Percentiles rank a stretch among this genome's conserved stretches.
These are phyloP conservation scores for Metellina segmentata DNA, from an alignment of 2,888 invertebrate genomes.

Conservation along the genomic window DNA sequence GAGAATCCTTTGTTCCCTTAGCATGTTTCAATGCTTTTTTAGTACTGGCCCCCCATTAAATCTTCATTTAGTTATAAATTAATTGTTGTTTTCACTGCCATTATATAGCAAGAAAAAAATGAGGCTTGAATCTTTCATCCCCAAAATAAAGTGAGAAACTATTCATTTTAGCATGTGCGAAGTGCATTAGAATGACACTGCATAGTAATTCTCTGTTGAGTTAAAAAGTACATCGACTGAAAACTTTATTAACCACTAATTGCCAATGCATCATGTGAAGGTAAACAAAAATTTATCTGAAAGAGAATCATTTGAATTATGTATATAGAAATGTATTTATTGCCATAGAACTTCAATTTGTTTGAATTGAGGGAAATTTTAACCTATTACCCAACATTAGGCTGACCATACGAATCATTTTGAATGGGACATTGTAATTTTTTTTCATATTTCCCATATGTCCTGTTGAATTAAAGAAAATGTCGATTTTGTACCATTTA, in stretches of 20 bases:
- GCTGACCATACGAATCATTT: too few relatives aligned
- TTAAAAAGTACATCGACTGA: conserved; percentile 9
- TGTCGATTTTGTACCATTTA: too few relatives aligned
- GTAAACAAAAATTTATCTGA: not conserved
- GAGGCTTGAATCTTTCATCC: conserved; percentile 57
- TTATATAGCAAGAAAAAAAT: conserved; percentile 73
- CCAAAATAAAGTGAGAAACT: conserved; percentile 61
- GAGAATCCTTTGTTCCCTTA: too few relatives aligned
- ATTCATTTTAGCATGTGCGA: conserved; percentile 64
- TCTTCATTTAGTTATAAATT: conserved; percentile 21
- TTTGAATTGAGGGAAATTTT: too few relatives aligned
- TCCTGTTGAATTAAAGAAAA: too few relatives aligned
- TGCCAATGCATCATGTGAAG: conserved; percentile 14
- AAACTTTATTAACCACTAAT: conserved; percentile 57
- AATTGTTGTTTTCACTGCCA: conserved; percentile 70
- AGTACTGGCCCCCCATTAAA: conserved; percentile 8
- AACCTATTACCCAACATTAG: too few relatives aligned
- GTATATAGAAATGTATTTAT: too few relatives aligned
- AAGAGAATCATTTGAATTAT: not conserved
- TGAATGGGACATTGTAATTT: too few relatives aligned
- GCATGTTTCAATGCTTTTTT: not conserved
- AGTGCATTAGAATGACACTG: conserved; percentile 42
- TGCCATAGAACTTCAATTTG: too few relatives aligned
- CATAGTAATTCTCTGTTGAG: conserved; percentile 27
- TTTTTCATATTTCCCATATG: too few relatives aligned